These are phyloP conservation scores for Cavia aperea DNA, from an alignment of 2,113 vertebrate genomes.

Conservation along the genomic window DNA sequence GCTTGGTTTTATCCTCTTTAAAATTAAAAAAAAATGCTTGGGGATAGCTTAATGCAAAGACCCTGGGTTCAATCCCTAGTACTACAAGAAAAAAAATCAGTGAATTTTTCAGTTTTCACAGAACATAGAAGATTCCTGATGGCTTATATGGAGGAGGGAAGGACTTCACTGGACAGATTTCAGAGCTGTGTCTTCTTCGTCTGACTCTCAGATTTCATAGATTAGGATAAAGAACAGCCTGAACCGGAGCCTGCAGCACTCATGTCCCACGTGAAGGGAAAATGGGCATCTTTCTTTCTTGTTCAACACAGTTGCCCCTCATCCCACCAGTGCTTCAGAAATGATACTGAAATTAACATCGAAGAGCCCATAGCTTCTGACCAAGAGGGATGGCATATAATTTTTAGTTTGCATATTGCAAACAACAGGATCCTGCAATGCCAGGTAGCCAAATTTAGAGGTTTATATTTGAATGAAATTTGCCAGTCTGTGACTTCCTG, in stretches of 20 bases:
- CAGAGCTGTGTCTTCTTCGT: background rate
- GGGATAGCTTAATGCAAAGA: background rate
- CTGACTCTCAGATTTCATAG: background rate
- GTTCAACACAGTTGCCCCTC: background rate
- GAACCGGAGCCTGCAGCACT: background rate
- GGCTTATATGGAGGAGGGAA: background rate
- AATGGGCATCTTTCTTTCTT: background rate
- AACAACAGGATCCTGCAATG: conserved; percentile 78
- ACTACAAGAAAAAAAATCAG: background rate
- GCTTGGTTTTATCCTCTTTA: too few relatives aligned
- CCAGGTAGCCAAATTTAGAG: conserved; percentile 82
- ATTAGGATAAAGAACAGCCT: background rate
- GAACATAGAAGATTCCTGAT: background rate
- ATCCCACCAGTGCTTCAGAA: background rate
- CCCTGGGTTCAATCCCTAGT: background rate
- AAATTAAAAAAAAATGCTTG: background rate
- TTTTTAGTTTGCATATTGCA: conserved; percentile 78
- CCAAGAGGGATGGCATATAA: conserved; percentile 41
- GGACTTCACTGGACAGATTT: background rate
- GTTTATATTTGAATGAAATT: conserved; percentile 87
- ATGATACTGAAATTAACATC: background rate
- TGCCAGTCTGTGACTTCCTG: conserved; percentile 80
- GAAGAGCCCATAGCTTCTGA: conserved; percentile 44
- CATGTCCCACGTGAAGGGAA: background rate
- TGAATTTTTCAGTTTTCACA: background rate